A percentile compares a stretch with the other conserved stretches of the same genome.
Conservation (phyloP, 2,797 vertebrate species). For the Vultur gryphus region DNA sequence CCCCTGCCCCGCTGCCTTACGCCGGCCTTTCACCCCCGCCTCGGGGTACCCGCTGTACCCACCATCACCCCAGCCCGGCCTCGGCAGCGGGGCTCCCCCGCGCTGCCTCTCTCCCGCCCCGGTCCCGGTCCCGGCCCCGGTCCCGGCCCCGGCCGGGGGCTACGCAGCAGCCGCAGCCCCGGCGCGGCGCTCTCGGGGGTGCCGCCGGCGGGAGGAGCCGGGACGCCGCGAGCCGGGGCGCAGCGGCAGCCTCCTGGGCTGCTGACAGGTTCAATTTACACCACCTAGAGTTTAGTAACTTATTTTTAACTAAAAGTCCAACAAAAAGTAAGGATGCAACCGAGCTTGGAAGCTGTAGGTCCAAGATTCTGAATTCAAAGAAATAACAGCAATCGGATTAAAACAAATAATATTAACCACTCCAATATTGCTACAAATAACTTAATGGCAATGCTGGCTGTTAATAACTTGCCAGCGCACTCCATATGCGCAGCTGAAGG, state of each 20-base stretch:
- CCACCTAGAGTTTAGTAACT: neutral
- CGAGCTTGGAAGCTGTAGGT: neutral
- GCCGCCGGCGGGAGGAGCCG: neutral
- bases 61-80: neutral
- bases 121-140: too few species aligned
- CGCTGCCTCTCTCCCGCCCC: too few species aligned
- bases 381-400: neutral
- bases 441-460: neutral
- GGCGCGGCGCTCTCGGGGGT: constrained; percentile 76
- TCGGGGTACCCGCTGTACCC: too few species aligned
- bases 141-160: neutral
- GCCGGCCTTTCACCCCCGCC: neutral
- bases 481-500: neutral
- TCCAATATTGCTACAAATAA: neutral
- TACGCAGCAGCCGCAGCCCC: constrained; percentile 81
- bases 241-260: neutral
- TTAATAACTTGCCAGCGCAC: neutral
- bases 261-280: neutral
- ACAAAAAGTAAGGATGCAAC: neutral
- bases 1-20: neutral
- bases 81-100: too few species aligned
- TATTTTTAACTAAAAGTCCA: neutral
- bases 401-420: neutral
- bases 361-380: neutral
- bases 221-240: too few species aligned